These are phyloP conservation scores for Drosophila lowei DNA, from an alignment of 1,140 invertebrate species.

Conservation along the genomic window DNA sequence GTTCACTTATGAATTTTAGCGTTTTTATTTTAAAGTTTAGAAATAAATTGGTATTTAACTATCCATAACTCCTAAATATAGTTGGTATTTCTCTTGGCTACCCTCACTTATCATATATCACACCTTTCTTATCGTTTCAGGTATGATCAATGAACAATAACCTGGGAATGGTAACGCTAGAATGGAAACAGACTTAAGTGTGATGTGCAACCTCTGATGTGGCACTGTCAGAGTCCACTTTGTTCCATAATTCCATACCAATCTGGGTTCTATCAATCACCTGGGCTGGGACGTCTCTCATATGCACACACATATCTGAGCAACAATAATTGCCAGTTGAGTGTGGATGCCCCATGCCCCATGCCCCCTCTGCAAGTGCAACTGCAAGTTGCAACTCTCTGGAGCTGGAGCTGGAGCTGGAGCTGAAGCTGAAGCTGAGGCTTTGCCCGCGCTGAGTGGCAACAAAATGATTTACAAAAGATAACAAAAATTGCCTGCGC, in stretches of 20 bases:
- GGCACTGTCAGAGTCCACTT: neutral
- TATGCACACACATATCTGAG: constrained; percentile 52
- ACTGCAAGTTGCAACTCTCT: constrained; percentile 24
- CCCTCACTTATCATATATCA: neutral
- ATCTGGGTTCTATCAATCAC: constrained; percentile 6
- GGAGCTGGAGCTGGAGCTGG: no score
- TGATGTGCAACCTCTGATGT: neutral
- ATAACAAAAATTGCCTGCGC: constrained; percentile 74
- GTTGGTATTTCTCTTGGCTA: no score
- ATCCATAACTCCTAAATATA: no score
- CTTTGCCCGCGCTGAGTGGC: constrained; percentile 57
- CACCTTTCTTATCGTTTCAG: constrained; percentile 18
- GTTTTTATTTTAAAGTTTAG: no score
- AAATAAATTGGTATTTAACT: no score
- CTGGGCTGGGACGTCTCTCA: constrained; percentile 33
- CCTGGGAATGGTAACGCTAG: constrained; percentile 19
- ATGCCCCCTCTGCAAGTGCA: neutral
- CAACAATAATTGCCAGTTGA: constrained; percentile 72
- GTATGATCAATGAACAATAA: constrained; percentile 18
- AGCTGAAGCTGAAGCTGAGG: constrained; percentile 19
- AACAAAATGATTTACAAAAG: constrained; percentile 77
- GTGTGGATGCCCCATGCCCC: constrained; percentile 3
- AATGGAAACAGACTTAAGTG: neutral
- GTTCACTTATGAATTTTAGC: no score
- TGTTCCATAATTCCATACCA: neutral